Percentiles rank a stretch among this genome's conserved stretches.
These are phyloP conservation scores for Pseudomyrmex pallidus DNA, from an alignment of 1,140 invertebrate species.

Conservation along the genomic window DNA sequence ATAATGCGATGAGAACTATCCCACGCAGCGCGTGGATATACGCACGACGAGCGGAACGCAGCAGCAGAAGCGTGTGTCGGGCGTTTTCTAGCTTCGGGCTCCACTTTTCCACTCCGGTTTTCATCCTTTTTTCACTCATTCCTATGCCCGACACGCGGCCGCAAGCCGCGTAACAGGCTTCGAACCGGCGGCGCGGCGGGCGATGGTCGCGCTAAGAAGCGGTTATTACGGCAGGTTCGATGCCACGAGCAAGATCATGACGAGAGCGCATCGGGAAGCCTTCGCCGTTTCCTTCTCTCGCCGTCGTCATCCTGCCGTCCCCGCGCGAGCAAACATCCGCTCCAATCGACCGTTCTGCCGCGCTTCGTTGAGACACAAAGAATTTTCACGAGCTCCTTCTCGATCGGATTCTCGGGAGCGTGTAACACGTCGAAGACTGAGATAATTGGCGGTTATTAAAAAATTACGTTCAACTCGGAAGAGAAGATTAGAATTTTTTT, in stretches of 20 bases:
- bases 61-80: neutral
- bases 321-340: conserved; percentile 57
- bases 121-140: conserved; percentile 25
- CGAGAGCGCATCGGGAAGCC: conserved; percentile 34
- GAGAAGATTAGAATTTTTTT: conserved; percentile 22
- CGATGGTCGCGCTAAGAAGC: conserved; percentile 41
- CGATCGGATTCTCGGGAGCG: conserved; percentile 1
- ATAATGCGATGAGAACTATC: conserved; percentile 84
- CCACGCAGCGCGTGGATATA: conserved; percentile 77
- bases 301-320: conserved; percentile 45
- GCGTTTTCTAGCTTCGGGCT: conserved; percentile 65
- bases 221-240: conserved; percentile 69
- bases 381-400: conserved; percentile 28
- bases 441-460: conserved; percentile 33
- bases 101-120: conserved; percentile 65
- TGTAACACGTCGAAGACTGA: neutral
- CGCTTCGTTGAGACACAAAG: neutral
- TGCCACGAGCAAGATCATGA: conserved; percentile 50
- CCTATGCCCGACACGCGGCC: neutral
- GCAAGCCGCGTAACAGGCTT: conserved; percentile 35
- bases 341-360: conserved; percentile 26
- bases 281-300: conserved; percentile 58
- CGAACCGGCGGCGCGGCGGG: neutral
- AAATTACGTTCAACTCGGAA: neutral
- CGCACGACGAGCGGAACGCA: conserved; percentile 51